phyloP scores from a whole-genome alignment of 2,797 vertebrate species.

The Chrysocyon brachyurus region DNA sequence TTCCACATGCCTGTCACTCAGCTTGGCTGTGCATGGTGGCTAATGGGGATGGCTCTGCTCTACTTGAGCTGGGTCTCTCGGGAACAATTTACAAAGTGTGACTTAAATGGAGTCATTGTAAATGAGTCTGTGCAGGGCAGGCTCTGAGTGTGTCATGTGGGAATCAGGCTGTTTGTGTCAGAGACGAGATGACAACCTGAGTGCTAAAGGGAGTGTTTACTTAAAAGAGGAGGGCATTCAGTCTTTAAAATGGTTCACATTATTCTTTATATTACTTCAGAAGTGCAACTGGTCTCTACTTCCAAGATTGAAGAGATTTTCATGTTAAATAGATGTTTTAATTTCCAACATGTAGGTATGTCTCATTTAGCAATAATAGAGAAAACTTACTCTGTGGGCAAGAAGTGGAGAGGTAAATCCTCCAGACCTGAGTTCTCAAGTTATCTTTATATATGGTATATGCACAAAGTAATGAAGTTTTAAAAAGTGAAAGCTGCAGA shows the following conservation, averaged over 20 bases:
- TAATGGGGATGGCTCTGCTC: not conserved
- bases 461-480: not conserved
- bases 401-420: not conserved
- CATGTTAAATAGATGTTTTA: not conserved
- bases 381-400: not conserved
- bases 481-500: not conserved
- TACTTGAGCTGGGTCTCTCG: constrained; percentile 48
- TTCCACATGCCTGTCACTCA: constrained; percentile 68
- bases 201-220: not conserved
- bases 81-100: constrained; percentile 72
- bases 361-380: not conserved
- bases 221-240: not conserved
- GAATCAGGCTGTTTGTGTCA: constrained; percentile 69
- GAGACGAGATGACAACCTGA: constrained; percentile 57
- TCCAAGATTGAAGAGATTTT: not conserved
- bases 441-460: not conserved
- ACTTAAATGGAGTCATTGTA: constrained; percentile 72
- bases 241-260: not conserved
- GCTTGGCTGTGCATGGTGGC: not conserved
- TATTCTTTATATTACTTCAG: not conserved
- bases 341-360: not conserved
- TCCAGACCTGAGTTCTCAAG: not conserved
- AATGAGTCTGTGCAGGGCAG: constrained; percentile 63
- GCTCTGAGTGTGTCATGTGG: not conserved
- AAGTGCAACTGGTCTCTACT: not conserved